These are phyloP conservation scores for Spilogale gracilis DNA, from an alignment of 2,113 vertebrate species.

Conservation along the genomic window DNA sequence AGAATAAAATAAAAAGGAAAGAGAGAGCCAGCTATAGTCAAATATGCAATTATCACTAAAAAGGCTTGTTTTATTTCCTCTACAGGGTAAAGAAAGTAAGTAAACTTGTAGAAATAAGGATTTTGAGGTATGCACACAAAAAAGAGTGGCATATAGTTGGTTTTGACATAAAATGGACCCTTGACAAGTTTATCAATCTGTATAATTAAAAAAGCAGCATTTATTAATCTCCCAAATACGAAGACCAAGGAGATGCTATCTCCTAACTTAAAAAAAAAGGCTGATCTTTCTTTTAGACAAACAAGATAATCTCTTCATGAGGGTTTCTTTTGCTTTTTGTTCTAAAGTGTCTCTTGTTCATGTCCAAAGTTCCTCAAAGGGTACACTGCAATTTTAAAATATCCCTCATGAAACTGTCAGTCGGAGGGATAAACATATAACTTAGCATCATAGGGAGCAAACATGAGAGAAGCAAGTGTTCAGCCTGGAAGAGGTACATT, in stretches of 20 bases:
- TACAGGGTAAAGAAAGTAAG: constrained; percentile 2
- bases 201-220: constrained; percentile 18
- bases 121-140: background rate
- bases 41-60: background rate
- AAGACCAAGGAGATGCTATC: constrained; percentile 15
- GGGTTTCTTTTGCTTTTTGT: constrained; percentile 20
- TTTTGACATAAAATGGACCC: background rate
- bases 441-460: constrained; percentile 33
- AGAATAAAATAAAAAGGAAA: background rate
- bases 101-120: background rate
- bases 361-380: background rate
- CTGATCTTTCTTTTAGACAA: constrained; percentile 39
- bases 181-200: constrained; percentile 1
- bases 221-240: background rate
- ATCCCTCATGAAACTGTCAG: background rate
- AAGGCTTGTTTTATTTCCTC: background rate
- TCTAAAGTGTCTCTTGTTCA: constrained; percentile 24
- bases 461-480: constrained; percentile 24
- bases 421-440: background rate
- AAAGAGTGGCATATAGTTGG: background rate
- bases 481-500: background rate
- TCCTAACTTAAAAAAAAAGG: background rate
- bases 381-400: constrained; percentile 6
- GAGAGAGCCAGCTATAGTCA: background rate
- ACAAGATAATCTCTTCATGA: background rate